Evolutionary conservation across 2,888 invertebrate species (phyloP), one percentile per base, ranked within the genome.

Genomic region (Drosophila niveifrons): DNA sequence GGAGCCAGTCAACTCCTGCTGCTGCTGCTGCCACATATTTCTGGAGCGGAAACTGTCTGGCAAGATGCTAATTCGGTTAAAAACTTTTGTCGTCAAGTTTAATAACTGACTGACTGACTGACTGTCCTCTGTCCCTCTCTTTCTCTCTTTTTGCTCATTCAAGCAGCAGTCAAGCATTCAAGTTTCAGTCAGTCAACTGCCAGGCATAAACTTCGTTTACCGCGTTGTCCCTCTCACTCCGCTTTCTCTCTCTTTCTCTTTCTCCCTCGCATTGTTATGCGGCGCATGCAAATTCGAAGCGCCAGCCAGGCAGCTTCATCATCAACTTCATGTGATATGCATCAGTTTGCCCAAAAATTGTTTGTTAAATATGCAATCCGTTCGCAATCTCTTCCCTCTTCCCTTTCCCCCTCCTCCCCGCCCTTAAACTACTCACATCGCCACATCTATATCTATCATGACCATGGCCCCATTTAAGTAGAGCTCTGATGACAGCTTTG

Each of bases 41-140:
- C 57, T 72, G 78, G 52, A 83, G 66, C 74, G 82, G 82, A 79
- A 85, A 89, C 89, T 85, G 87, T 89, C 87, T 87, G 89, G 79
- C 82, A 89, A 85, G 85, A 85, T 85, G 85, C 89, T 85, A 85
- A 85, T 85, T 85, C 75, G 85, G 86, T 85, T 85, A 89, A 85
- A 85, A 85, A 82, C 78, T 85, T 85, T 88, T 80, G 80, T 83
- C 88, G 74, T 86, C 88, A 84, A 84, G 88, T 84, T 86, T 75
- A 65, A 11, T 39, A 56, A 28, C 36, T 43, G 17, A 17, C 23
- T 61, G 44, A 31, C 51, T 65, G n/a, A 36, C 64, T 29, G 17
- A 36, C 51, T 43, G 13, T 10, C 28, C 43, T 31, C 52, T 65
- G 11, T n/a, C 74, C 57, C 67, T 44, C 31, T 51, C 66, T 17